Evolutionary conservation across 2,113 vertebrate species (phyloP), one percentile per base, ranked within the genome.

Genomic region (Lepus americanus): DNA sequence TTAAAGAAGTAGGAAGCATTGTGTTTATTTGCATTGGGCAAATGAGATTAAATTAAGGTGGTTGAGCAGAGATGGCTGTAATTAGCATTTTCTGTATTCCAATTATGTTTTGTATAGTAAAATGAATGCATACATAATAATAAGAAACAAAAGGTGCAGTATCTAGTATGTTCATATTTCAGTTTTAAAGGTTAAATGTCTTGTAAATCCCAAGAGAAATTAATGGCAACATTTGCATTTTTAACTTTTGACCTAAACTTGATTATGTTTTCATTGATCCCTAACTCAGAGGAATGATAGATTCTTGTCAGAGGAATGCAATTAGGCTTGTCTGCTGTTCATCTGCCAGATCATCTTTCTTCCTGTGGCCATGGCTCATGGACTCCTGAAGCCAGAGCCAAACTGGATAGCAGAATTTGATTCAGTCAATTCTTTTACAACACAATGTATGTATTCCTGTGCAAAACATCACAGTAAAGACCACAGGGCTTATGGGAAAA

Each of bases 31-130:
- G n/a, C 81, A 81, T 22, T 36, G 72, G 55, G 86, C 59, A 96
- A 96, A 94, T 64, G 22, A 90, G 76, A 96, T 91, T 94, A 95
- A 92, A 61, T 74, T 96, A 79, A 90, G 90, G 67, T 67, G 72
- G 33, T 67, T 95, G 90, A 95, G 96, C 74, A 96, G 86, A 92
- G 96, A 83, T 79, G 64, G 23, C n/a, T 31, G 0, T 81, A 91
- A 87, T 90, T 90, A 95, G 78, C 44, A 70, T 51, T 96, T 96
- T 95, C 89, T 94, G 27, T 39, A 92, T 96, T 53, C 80, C 89
- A 61, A 33, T 96, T 72, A 84, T 36, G 95, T 96, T 81, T 88
- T 90, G 67, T 95, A 31, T 70, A 80, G 73, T 92, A 76, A 95
- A 23, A 90, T 92, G 67, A 89, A 33, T 83, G 39, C 9, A 88